Conservation (phyloP, 1,140 invertebrate genomes). For the Hyphantria cunea region DNA sequence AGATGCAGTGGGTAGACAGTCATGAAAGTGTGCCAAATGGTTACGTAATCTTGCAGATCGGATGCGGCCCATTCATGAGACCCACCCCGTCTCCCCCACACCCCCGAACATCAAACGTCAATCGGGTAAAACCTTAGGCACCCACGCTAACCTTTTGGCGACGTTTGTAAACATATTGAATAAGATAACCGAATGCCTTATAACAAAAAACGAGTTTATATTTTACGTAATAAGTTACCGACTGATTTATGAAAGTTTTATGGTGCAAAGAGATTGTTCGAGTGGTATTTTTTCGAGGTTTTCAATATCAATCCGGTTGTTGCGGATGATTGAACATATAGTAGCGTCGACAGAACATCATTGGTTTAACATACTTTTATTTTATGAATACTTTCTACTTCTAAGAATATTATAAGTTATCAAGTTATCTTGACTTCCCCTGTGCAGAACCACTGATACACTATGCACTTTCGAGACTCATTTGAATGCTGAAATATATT, state of each 20-base stretch:
- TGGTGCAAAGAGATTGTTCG: constrained; percentile 2
- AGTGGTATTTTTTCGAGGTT: neutral
- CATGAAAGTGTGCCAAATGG: constrained; percentile 49
- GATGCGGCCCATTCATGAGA: constrained; percentile 53
- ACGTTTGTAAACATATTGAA: constrained; percentile 23
- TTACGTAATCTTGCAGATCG: constrained; percentile 67
- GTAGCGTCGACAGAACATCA: too few species aligned
- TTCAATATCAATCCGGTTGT: neutral
- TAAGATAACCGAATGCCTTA: constrained; percentile 18
- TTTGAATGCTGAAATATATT: too few species aligned
- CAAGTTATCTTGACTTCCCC: too few species aligned
- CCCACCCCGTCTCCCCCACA: constrained; percentile 10
- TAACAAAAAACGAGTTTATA: constrained; percentile 12
- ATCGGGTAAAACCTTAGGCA: constrained; percentile 1
- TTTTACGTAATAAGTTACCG: constrained; percentile 10
- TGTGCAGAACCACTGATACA: too few species aligned
- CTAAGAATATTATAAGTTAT: too few species aligned
- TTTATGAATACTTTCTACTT: too few species aligned
- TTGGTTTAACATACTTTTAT: too few species aligned
- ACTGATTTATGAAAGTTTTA: neutral
- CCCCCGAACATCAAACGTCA: neutral
- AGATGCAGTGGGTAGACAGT: constrained; percentile 20
- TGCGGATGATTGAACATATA: too few species aligned
- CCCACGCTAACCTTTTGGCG: constrained; percentile 3
- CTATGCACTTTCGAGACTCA: too few species aligned